phyloP scores from a whole-genome alignment of 2,797 vertebrate species.

The Anomalospiza imberbis region DNA sequence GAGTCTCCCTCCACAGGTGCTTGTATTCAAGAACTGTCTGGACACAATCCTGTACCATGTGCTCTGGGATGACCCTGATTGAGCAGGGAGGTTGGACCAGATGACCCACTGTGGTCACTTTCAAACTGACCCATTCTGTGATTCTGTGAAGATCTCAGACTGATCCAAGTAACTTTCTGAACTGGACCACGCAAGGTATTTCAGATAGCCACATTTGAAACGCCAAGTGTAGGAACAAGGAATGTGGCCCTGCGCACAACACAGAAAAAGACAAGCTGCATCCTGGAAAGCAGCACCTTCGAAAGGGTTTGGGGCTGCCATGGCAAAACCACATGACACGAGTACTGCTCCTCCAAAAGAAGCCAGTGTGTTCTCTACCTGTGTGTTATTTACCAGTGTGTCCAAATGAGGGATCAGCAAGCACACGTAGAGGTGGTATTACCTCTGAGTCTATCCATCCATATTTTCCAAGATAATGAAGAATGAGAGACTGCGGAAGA shows the following conservation, averaged over 20 bases:
- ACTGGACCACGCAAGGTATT: rapidly evolving
- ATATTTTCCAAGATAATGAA: not conserved
- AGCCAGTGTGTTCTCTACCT: not conserved
- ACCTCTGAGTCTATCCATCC: not conserved
- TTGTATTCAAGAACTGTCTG: not conserved
- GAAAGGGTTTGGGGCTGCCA: not conserved
- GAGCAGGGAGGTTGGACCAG: not conserved
- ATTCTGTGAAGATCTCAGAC: not conserved
- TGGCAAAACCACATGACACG: rapidly evolving
- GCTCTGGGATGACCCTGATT: not conserved
- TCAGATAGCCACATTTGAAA: not conserved
- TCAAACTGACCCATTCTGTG: not conserved
- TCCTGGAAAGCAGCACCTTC: not conserved
- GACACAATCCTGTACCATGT: not conserved
- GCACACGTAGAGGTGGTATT: rapidly evolving
- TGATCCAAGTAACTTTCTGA: too few species aligned
- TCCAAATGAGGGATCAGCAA: not conserved
- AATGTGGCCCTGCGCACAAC: rapidly evolving
- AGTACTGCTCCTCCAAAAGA: not conserved
- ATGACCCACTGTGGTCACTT: not conserved
- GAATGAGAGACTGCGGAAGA: not conserved
- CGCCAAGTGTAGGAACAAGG: rapidly evolving
- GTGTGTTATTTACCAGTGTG: not conserved
- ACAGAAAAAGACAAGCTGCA: rapidly evolving
- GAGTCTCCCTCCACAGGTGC: not conserved